phyloP scores from a whole-genome alignment of 2,113 vertebrate genomes.

The Neolamprologus longior region DNA sequence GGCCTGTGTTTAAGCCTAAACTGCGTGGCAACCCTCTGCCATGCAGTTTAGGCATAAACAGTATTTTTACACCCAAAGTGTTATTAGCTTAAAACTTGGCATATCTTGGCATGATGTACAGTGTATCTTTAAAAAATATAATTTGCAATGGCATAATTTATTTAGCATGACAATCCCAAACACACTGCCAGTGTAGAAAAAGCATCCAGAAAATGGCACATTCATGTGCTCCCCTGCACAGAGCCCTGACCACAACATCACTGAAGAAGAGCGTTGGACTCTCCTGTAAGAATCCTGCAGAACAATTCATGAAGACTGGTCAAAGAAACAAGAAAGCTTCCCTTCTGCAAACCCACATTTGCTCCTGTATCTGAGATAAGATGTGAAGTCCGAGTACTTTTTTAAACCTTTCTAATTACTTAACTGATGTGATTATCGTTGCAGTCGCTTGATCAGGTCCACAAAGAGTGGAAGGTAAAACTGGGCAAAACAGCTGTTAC shows the following conservation, averaged over 20 bases:
- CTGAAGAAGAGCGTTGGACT: fast-evolving
- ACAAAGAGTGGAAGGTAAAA: background rate
- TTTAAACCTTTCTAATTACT: background rate
- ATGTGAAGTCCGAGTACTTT: background rate
- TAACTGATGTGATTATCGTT: background rate
- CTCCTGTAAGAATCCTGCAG: background rate
- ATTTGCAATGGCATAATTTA: background rate
- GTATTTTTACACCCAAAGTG: background rate
- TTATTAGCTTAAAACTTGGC: background rate
- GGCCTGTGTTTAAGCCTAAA: background rate
- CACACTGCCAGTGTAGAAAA: background rate
- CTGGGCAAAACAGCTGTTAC: background rate
- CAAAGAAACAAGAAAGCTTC: background rate
- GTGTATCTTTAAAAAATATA: fast-evolving
- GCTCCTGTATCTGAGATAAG: background rate
- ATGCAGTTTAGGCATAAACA: background rate
- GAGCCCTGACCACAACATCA: background rate
- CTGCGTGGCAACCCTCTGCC: background rate
- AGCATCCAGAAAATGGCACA: background rate
- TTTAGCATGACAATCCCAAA: background rate
- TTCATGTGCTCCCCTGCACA: background rate
- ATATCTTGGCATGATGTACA: background rate
- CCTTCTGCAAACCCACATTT: background rate
- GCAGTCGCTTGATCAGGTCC: background rate
- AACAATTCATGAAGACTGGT: background rate